Conservation (phyloP, 2,113 vertebrate species). For the Furnarius figulus region DNA sequence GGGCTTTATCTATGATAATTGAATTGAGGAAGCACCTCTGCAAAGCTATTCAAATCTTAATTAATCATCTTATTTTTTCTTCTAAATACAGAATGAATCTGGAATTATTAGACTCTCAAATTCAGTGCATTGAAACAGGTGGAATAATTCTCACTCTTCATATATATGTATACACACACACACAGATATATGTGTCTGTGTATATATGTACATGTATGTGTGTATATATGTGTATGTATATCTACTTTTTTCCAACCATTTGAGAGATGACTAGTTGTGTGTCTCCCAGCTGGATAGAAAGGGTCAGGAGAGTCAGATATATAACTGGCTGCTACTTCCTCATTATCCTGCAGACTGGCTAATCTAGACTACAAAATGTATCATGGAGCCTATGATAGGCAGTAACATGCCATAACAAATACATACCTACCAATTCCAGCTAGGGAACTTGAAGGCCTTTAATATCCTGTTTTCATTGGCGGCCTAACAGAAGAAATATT, state of each 20-base stretch:
- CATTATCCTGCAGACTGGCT: not conserved
- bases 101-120: not conserved
- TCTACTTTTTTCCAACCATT: not conserved
- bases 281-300: not conserved
- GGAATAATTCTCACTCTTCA: not conserved
- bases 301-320: not conserved
- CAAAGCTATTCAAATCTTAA: not conserved
- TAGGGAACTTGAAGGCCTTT: not conserved
- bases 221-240: not conserved
- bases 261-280: not conserved
- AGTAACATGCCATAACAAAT: not conserved
- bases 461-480: not conserved
- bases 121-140: not conserved
- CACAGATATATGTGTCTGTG: not conserved
- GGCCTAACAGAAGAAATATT: not conserved
- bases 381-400: not conserved
- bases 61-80: not conserved
- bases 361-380: not conserved
- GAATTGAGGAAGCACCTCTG: not conserved
- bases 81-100: not conserved
- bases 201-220: too few species aligned
- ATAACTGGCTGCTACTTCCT: not conserved
- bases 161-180: not conserved
- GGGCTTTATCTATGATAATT: not conserved
- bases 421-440: not conserved